phyloP scores from a whole-genome alignment of 2,888 invertebrate genomes.

The Papilio gigon region DNA sequence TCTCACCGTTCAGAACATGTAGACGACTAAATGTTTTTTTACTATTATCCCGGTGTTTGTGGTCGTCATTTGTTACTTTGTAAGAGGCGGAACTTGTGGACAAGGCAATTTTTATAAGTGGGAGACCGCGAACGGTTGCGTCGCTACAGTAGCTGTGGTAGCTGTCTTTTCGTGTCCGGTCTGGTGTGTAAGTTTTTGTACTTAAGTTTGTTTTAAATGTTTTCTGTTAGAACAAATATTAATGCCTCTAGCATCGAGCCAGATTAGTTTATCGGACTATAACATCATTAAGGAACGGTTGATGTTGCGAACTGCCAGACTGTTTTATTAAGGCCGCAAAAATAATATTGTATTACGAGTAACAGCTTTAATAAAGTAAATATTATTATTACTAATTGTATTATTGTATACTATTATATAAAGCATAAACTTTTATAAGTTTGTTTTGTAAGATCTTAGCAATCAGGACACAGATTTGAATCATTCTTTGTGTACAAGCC shows the following conservation, averaged over 20 bases:
- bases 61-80: too few relatives aligned
- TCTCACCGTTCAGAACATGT: too few relatives aligned
- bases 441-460: not conserved
- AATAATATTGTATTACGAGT: slow-evolving; percentile 6
- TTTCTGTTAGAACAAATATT: not conserved
- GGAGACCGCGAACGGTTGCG: too few relatives aligned
- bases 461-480: too few relatives aligned
- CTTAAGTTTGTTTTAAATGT: not conserved
- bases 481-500: too few relatives aligned
- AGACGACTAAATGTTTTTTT: too few relatives aligned
- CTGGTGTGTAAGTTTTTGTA: not conserved
- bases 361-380: slow-evolving; percentile 4
- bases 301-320: slow-evolving; percentile 4
- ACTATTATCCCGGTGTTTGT: too few relatives aligned
- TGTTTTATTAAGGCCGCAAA: not conserved
- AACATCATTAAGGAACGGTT: slow-evolving; percentile 17
- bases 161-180: too few relatives aligned
- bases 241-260: not conserved
- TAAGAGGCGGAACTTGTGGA: too few relatives aligned
- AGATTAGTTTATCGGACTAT: not conserved
- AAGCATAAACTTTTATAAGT: not conserved
- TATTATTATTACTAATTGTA: not conserved
- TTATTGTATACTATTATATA: slow-evolving; percentile 1
- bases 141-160: too few relatives aligned
- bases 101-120: too few relatives aligned